Percentiles rank a stretch among this genome's conserved stretches.
phyloP scores from a whole-genome alignment of 2,888 invertebrate species.

The Drosophila acutilabella region DNA sequence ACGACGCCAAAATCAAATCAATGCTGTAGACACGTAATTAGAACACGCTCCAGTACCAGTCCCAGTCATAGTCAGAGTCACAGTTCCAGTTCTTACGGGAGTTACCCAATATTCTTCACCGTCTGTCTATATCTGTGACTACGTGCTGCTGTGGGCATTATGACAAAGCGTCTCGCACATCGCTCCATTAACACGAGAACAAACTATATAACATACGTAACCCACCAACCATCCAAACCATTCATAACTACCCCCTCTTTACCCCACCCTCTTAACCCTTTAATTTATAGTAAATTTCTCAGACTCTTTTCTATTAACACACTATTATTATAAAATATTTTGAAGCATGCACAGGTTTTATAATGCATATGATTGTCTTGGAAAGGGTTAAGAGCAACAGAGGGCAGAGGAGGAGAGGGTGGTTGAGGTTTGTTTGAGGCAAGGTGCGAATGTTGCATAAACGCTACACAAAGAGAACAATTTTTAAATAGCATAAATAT shows the following conservation, averaged over 20 bases:
- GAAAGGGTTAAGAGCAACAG: neutral
- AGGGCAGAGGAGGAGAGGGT: too few relatives aligned
- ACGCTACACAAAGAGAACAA: neutral
- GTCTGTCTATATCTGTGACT: slow-evolving; percentile 12
- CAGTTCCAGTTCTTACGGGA: slow-evolving; percentile 10
- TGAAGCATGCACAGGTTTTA: slow-evolving; percentile 24
- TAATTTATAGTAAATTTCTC: neutral
- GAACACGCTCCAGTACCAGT: slow-evolving; percentile 28
- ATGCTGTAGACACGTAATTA: slow-evolving; percentile 48
- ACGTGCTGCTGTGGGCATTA: slow-evolving; percentile 12
- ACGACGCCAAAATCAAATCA: slow-evolving; percentile 51
- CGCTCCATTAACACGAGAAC: slow-evolving; percentile 11
- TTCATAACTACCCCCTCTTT: neutral
- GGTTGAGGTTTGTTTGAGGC: too few relatives aligned
- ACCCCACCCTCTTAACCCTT: neutral
- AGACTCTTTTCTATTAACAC: neutral
- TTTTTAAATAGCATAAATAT: neutral
- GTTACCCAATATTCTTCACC: slow-evolving; percentile 15
- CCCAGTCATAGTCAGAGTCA: neutral
- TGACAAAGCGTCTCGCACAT: neutral
- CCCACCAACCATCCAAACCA: neutral
- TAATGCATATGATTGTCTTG: neutral
- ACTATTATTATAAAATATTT: slow-evolving; percentile 4
- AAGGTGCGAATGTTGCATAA: slow-evolving; percentile 19
- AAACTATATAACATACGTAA: neutral